Conservation (phyloP, 2,113 vertebrate species). For the Ptyas mucosa region DNA sequence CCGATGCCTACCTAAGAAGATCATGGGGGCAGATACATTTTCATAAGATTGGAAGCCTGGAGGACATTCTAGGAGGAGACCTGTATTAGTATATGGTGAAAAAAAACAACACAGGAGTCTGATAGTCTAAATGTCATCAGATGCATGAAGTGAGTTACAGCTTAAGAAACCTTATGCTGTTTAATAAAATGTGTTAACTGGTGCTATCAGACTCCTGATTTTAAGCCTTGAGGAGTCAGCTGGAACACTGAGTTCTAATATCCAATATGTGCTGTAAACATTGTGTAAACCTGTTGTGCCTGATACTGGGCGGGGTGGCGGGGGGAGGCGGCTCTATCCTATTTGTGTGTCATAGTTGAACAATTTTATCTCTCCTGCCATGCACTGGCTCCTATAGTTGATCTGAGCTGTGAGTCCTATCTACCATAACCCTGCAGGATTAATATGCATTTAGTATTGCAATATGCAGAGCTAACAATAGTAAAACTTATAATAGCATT, state of each 20-base stretch:
- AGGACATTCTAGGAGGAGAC: background rate
- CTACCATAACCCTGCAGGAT: background rate
- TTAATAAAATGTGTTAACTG: background rate
- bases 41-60: background rate
- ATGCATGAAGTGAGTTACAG: background rate
- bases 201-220: background rate
- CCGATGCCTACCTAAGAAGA: background rate
- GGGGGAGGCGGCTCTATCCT: background rate
- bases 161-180: background rate
- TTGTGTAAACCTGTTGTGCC: background rate
- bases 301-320: background rate
- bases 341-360: background rate
- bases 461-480: background rate
- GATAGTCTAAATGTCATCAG: background rate
- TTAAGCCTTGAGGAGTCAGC: background rate
- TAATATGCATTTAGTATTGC: background rate
- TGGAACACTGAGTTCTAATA: background rate
- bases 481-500: background rate
- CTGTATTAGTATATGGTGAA: background rate
- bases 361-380: background rate
- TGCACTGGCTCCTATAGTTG: no score
- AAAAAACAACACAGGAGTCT: background rate
- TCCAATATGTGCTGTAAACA: background rate
- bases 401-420: background rate
- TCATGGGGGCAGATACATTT: background rate